These are phyloP conservation scores for Aspidoscelis tigris DNA, from an alignment of 2,113 vertebrate species.

Conservation along the genomic window DNA sequence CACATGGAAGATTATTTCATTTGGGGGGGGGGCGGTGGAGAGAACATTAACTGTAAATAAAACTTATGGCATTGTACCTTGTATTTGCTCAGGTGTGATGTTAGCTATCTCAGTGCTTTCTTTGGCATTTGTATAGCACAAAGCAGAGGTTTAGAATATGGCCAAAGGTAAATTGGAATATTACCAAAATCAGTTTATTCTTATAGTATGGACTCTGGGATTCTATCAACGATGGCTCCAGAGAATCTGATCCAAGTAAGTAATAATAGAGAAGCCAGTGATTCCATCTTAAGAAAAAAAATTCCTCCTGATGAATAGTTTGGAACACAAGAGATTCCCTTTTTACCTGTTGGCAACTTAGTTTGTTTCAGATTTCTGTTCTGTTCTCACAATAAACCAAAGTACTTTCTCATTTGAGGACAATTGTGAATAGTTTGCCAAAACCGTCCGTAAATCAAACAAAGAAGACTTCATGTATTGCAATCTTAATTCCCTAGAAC, in stretches of 20 bases:
- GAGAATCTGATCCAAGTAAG: neutral
- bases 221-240: conserved; percentile 13
- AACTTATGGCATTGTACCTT: conserved; percentile 65
- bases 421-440: too few relatives aligned
- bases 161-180: conserved; percentile 44
- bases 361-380: too few relatives aligned
- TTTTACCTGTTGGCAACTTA: too few relatives aligned
- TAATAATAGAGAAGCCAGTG: neutral
- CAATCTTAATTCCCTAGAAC: too few relatives aligned
- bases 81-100: conserved; percentile 74
- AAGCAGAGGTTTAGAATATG: conserved; percentile 27
- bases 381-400: too few relatives aligned
- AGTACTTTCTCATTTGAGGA: too few relatives aligned
- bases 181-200: conserved; percentile 62
- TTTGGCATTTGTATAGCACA: conserved; percentile 51
- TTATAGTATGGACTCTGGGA: neutral
- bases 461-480: too few relatives aligned
- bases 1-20: conserved; percentile 72
- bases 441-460: too few relatives aligned
- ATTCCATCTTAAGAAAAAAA: neutral
- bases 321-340: neutral
- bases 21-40: conserved; percentile 53
- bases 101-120: conserved; percentile 66
- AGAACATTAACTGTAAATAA: conserved; percentile 69
- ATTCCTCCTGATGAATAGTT: neutral